phyloP scores from a whole-genome alignment of 2,888 invertebrate genomes.

The Sinelater perroti region DNA sequence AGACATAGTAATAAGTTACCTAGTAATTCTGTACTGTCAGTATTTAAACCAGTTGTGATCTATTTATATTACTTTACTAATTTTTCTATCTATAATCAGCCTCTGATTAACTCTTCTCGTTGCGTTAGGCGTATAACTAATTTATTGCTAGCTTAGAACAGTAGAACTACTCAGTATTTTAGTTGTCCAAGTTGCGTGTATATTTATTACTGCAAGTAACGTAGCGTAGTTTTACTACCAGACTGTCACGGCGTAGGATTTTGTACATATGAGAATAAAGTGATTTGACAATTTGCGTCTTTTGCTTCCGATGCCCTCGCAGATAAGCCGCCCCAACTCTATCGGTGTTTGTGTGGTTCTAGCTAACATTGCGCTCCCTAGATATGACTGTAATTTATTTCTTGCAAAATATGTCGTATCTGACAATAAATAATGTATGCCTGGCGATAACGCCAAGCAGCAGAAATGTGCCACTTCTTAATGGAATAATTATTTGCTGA shows the following conservation, averaged over 20 bases:
- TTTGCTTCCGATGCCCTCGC: conserved; percentile 1
- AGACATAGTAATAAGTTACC: too few species aligned
- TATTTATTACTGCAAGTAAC: conserved; percentile 8
- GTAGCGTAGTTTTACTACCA: conserved; percentile 8
- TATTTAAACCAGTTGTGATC: too few species aligned
- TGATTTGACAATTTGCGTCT: conserved; percentile 3
- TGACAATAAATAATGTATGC: conserved; percentile 7
- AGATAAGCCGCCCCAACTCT: background rate
- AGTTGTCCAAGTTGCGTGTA: conserved; percentile 19
- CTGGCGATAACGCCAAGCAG: too few species aligned
- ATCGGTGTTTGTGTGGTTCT: too few species aligned
- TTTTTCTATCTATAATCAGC: too few species aligned
- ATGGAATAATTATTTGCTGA: too few species aligned
- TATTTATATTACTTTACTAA: too few species aligned
- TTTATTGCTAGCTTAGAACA: conserved; percentile 8
- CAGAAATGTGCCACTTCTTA: too few species aligned
- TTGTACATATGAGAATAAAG: conserved; percentile 15
- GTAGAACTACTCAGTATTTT: conserved; percentile 14
- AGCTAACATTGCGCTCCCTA: too few species aligned
- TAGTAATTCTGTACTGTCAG: too few species aligned
- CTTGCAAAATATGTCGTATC: conserved; percentile 7
- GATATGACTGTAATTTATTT: too few species aligned
- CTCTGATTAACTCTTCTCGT: conserved; percentile 8
- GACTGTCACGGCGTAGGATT: conserved; percentile 1
- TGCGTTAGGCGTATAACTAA: conserved; percentile 12